Evolutionary conservation across 1,140 invertebrate genomes (phyloP).

Genomic region (Hestina assimilis): DNA sequence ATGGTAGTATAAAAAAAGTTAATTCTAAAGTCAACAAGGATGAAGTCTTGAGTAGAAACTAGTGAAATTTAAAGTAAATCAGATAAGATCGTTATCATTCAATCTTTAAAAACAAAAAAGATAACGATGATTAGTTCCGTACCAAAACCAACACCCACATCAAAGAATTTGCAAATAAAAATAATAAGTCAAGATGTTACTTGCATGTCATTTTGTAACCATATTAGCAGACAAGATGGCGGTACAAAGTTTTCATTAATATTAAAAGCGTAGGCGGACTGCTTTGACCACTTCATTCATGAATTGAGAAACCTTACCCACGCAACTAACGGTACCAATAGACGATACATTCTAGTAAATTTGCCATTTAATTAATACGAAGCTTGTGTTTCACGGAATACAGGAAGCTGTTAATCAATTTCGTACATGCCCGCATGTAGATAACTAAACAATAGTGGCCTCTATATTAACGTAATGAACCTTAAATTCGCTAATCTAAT

Average conservation of each 20-base stretch:
- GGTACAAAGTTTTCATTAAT: constrained; percentile 60
- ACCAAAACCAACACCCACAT: neutral
- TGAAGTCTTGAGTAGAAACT: no score
- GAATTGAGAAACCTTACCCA: constrained; percentile 65
- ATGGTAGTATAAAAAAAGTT: no score
- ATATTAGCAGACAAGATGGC: constrained; percentile 46
- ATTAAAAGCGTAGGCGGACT: constrained; percentile 50
- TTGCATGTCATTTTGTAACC: constrained; percentile 59
- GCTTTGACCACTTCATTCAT: constrained; percentile 65
- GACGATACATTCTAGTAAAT: constrained; percentile 48
- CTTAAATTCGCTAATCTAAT: no score
- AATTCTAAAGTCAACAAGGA: no score
- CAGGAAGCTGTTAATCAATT: constrained; percentile 41
- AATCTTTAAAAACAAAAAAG: neutral
- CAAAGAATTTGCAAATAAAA: neutral
- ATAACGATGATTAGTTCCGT: neutral
- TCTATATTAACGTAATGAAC: neutral
- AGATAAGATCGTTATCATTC: neutral
- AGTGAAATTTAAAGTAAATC: no score
- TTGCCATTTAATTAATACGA: constrained; percentile 64
- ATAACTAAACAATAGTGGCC: neutral
- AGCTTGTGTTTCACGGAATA: constrained; percentile 37
- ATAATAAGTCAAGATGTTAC: neutral
- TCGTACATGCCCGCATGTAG: constrained; percentile 6
- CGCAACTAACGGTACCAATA: constrained; percentile 55